Evolutionary conservation across 2,888 invertebrate genomes (phyloP), one percentile per base, ranked within the genome.

Genomic region (Andrena minutula): DNA sequence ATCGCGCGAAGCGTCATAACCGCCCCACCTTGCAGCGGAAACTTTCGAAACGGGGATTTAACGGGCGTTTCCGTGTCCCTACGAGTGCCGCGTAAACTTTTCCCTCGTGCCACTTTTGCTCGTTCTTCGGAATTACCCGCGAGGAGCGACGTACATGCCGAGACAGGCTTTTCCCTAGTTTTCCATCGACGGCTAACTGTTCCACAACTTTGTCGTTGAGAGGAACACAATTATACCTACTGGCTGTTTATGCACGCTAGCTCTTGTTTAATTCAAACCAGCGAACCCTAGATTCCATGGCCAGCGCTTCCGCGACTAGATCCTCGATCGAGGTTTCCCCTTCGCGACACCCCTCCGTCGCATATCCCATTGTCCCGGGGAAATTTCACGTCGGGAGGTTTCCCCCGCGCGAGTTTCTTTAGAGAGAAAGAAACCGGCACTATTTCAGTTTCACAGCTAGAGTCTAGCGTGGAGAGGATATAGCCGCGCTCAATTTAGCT

Each of bases 401-500:
- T 69, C 1, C 16, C 12, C 8, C 10, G 30, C n/a, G 49, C 30
- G 30, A 6, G 28, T 53, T 5, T 8, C 32, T 66, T 35, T 1
- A 4, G 12, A 12, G 12, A 12, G 41, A 41, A 41, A 41, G 41
- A 16, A 41, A 30, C 49, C 28, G 6, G 12, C 12, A 20, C 41
- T 35, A 41, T 74, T 60, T 56, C 56, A 23, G 28, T 10, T 28
- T 28, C 6, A 16, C 26, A 20, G 26, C n/a, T 26, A 63, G 26
- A 16, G 5, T 32, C 47, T n/a, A 63, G 32, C 60, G 20, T 35
- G 12, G 47, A 41, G 20, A 65, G 28, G 47, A 32, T 60, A 10
- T 53, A 47, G 53, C 30, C 16, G 35, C 35, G 80, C 80, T 79
- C 53, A 47, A 73, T 79, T 69, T 81, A 73, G 72, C 72, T 63